These are phyloP conservation scores for Nineta flava DNA, from an alignment of 2,888 invertebrate species.

Conservation along the genomic window DNA sequence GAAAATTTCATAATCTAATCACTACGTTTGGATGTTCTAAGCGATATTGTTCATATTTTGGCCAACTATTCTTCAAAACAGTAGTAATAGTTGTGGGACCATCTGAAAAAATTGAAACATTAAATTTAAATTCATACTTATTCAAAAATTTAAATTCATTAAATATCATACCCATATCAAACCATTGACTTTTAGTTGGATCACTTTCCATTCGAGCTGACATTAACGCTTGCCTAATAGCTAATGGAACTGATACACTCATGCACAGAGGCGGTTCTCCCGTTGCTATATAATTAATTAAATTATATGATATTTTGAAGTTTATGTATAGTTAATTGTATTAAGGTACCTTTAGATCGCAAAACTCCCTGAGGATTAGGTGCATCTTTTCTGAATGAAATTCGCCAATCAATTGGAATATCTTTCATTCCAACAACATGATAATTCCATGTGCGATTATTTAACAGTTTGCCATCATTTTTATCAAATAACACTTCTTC, in stretches of 20 bases:
- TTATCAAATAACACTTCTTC: slow-evolving; percentile 50
- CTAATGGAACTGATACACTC: slow-evolving; percentile 35
- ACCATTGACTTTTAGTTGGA: slow-evolving; percentile 35
- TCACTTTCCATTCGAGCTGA: slow-evolving; percentile 50
- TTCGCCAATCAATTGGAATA: slow-evolving; percentile 58
- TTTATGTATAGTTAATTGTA: not conserved
- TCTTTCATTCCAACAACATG: slow-evolving; percentile 63
- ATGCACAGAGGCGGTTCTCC: slow-evolving; percentile 38
- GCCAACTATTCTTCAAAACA: slow-evolving; percentile 20
- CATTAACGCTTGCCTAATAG: slow-evolving; percentile 50
- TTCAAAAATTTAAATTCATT: no score
- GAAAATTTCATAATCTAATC: no score
- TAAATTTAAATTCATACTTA: not conserved
- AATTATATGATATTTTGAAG: not conserved
- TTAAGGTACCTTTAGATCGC: slow-evolving; percentile 49
- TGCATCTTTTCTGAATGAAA: slow-evolving; percentile 49
- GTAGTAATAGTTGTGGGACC: slow-evolving; percentile 33
- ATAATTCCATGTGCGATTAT: slow-evolving; percentile 69
- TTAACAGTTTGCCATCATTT: slow-evolving; percentile 47
- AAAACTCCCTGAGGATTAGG: slow-evolving; percentile 49
- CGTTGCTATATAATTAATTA: slow-evolving; percentile 25
- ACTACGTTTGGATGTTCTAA: no score
- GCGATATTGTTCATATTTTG: slow-evolving; percentile 19
- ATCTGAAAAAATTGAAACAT: slow-evolving; percentile 25
- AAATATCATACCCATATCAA: slow-evolving; percentile 36